Conservation (phyloP, 2,888 invertebrate species). For the Cryptus armator region DNA sequence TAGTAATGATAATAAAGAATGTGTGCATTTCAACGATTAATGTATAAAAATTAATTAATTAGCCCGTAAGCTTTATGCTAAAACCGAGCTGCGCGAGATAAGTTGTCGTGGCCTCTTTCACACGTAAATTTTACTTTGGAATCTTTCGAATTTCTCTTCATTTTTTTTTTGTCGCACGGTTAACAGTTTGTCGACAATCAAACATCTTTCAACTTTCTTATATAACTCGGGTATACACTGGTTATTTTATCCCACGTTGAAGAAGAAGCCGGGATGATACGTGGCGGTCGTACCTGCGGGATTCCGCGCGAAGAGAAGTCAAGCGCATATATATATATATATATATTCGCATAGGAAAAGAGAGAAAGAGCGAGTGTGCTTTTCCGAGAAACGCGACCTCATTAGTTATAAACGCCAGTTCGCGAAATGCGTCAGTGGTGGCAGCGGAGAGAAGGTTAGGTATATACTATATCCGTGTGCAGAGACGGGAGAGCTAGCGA, state of each 20-base stretch:
- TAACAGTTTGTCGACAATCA: background rate
- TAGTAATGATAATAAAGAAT: background rate
- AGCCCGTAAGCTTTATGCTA: background rate
- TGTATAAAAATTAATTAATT: background rate
- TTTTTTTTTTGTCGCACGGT: background rate
- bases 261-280: conserved; percentile 46
- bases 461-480: background rate
- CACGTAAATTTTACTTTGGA: background rate
- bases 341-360: conserved; percentile 27
- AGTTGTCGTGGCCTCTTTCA: background rate
- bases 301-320: background rate
- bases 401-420: conserved; percentile 63
- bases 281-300: background rate
- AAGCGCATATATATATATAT: conserved; percentile 7
- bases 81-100: background rate
- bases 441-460: background rate
- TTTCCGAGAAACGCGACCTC: conserved; percentile 58
- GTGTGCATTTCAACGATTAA: background rate
- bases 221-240: background rate
- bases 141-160: background rate
- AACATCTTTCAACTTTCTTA: conserved; percentile 5
- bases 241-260: conserved; percentile 20
- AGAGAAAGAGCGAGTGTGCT: conserved; percentile 57
- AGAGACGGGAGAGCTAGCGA: conserved; percentile 17
- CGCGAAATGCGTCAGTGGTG: conserved; percentile 31